These are phyloP conservation scores for Rotaria macrura DNA, from an alignment of 2,888 invertebrate species.

Conservation along the genomic window DNA sequence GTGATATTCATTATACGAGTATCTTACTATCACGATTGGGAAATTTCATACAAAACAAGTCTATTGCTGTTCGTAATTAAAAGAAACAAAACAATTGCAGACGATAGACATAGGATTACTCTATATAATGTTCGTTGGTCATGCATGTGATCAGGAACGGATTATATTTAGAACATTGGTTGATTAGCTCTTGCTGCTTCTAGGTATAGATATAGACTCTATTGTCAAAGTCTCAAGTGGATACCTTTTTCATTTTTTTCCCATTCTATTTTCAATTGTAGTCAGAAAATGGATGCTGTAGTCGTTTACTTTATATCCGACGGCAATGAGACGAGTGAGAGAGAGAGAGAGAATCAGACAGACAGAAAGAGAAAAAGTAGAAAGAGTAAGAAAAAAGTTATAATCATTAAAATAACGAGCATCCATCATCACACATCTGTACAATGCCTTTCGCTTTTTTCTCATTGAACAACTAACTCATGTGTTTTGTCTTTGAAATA, in stretches of 20 bases:
- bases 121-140: neutral
- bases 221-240: neutral
- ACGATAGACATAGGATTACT: neutral
- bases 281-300: neutral
- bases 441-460: neutral
- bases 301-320: neutral
- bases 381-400: neutral
- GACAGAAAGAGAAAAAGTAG: too few species aligned
- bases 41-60: neutral
- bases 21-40: neutral
- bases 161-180: neutral
- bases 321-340: slow-evolving; percentile 1
- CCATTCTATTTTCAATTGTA: neutral
- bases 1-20: neutral
- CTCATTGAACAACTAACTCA: neutral
- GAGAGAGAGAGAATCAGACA: too few species aligned
- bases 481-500: neutral
- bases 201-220: neutral
- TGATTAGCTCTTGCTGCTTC: neutral
- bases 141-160: neutral
- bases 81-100: neutral
- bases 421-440: neutral
- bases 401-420: slow-evolving; percentile 1
- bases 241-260: neutral
- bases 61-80: neutral